A percentile compares a stretch with the other conserved stretches of the same genome.
Conservation (phyloP, 2,113 vertebrate genomes). For the Rhea americana region DNA sequence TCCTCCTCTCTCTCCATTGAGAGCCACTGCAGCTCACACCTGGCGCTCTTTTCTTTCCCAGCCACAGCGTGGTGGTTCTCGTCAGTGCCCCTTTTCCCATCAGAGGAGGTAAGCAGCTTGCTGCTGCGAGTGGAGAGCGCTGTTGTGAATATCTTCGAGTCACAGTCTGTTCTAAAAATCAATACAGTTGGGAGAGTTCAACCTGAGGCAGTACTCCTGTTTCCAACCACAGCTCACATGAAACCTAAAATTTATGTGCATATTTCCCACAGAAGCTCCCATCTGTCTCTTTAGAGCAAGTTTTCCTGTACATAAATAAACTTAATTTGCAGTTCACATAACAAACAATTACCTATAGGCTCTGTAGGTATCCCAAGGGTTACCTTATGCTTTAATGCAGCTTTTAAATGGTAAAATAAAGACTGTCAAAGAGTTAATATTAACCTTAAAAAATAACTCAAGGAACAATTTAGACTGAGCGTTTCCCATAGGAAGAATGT, state of each 20-base stretch:
- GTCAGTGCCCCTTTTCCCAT: neutral
- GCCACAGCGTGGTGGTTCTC: neutral
- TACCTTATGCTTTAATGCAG: neutral
- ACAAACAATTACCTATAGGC: constrained; percentile 17
- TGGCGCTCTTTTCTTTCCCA: neutral
- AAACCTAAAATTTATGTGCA: constrained; percentile 61
- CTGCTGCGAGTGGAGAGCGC: constrained; percentile 1
- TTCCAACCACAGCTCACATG: constrained; percentile 42
- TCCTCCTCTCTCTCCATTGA: neutral
- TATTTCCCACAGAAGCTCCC: constrained; percentile 42
- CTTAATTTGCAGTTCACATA: constrained; percentile 42
- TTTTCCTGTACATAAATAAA: constrained; percentile 48
- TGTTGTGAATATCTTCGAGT: constrained; percentile 49
- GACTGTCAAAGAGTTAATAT: neutral
- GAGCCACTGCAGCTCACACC: neutral
- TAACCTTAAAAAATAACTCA: neutral
- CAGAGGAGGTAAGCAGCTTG: constrained; percentile 47
- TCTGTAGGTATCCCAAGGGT: neutral
- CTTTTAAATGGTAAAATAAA: neutral
- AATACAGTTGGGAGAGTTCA: constrained; percentile 60
- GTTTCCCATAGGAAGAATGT: neutral
- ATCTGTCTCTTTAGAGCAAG: constrained; percentile 50
- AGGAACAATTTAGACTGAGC: neutral
- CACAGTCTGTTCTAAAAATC: constrained; percentile 57
- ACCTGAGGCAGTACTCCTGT: constrained; percentile 42